phyloP scores from a whole-genome alignment of 2,797 vertebrate species.

The Melanotaenia maccullochi region DNA sequence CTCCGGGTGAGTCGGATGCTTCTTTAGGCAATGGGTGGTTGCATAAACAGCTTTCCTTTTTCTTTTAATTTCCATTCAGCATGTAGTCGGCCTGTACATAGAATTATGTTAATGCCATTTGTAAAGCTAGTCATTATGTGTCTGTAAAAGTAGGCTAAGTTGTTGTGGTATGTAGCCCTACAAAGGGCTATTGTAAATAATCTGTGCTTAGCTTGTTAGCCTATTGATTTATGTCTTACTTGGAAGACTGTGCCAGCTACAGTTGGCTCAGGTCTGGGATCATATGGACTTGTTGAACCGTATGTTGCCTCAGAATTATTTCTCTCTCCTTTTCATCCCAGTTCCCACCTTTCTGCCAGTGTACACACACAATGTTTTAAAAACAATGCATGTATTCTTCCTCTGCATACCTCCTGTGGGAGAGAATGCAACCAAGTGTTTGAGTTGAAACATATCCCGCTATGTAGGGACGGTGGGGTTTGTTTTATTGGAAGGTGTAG shows the following conservation, averaged over 20 bases:
- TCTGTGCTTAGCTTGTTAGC: slow-evolving; percentile 57
- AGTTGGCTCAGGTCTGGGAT: slow-evolving; percentile 41
- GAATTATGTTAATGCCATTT: slow-evolving; percentile 35
- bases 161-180: slow-evolving; percentile 45
- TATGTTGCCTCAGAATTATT: slow-evolving; percentile 35
- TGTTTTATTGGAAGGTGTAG: slow-evolving; percentile 52
- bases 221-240: slow-evolving; percentile 61
- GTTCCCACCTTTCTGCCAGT: slow-evolving; percentile 48
- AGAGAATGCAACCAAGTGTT: slow-evolving; percentile 47
- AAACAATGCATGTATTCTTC: slow-evolving; percentile 61
- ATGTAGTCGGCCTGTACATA: slow-evolving; percentile 19
- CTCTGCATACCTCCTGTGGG: slow-evolving; percentile 44
- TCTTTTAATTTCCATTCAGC: not conserved
- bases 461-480: slow-evolving; percentile 32
- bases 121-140: slow-evolving; percentile 42
- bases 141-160: slow-evolving; percentile 51
- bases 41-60: slow-evolving; percentile 1
- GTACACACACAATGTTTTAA: slow-evolving; percentile 42
- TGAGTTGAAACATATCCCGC: slow-evolving; percentile 48
- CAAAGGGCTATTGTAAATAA: slow-evolving; percentile 59
- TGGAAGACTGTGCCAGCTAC: slow-evolving; percentile 39
- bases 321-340: slow-evolving; percentile 35
- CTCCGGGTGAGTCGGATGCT: not conserved
- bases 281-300: slow-evolving; percentile 44
- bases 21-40: slow-evolving; percentile 5